phyloP scores from a whole-genome alignment of 2,797 vertebrate species.

The Tokudaia muenninki region DNA sequence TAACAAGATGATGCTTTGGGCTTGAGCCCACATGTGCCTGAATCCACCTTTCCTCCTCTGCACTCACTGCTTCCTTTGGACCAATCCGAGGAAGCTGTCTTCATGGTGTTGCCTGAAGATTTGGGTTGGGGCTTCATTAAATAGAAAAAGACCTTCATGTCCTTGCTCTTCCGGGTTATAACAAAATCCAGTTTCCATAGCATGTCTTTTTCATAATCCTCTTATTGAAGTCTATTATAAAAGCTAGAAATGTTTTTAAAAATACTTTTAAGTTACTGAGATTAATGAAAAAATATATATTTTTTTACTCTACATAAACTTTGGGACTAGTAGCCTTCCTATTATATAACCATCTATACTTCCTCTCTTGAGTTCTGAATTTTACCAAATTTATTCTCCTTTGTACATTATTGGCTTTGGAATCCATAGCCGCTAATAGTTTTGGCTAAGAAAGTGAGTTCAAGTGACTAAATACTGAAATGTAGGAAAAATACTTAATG shows the following conservation, averaged over 20 bases:
- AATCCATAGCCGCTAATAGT: background rate
- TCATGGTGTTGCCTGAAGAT: background rate
- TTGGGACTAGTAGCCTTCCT: background rate
- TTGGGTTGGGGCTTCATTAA: background rate
- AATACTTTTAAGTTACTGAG: conserved; percentile 31
- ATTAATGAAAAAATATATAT: conserved; percentile 7
- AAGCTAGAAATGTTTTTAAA: background rate
- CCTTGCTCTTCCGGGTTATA: background rate
- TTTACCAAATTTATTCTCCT: conserved; percentile 39
- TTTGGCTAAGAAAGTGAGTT: conserved; percentile 59
- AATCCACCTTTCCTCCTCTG: background rate
- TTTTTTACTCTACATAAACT: background rate
- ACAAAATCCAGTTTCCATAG: conserved; percentile 59
- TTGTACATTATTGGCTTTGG: background rate
- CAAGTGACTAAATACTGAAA: conserved; percentile 61
- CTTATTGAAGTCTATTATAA: conserved; percentile 8
- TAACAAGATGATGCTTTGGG: background rate
- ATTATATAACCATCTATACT: background rate
- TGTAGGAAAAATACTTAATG: conserved; percentile 36
- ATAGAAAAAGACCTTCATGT: background rate
- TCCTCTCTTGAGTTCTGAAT: background rate
- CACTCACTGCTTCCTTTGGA: background rate
- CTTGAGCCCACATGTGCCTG: background rate
- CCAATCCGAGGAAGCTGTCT: background rate
- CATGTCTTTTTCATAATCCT: background rate